Evolutionary conservation across 23 tunicate species (phyloP).

Genomic region (Ciona savignyi): DNA sequence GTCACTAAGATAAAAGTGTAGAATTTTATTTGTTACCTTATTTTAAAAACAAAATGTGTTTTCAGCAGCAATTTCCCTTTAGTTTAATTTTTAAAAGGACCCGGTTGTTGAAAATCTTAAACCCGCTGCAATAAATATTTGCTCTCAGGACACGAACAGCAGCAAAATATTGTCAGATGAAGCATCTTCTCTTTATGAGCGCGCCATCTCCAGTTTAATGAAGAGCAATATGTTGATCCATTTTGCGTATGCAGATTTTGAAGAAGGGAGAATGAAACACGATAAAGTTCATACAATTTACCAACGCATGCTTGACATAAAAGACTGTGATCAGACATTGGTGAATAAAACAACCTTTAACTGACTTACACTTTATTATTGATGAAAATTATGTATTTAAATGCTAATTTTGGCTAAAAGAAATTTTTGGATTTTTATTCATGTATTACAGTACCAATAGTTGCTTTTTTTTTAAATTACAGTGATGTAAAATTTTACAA

Average conservation of each 20-base stretch:
- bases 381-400: no score
- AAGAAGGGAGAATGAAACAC: conserved; percentile 78
- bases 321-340: conserved; percentile 84
- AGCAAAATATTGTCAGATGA: conserved; percentile 79
- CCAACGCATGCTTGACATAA: conserved; percentile 55
- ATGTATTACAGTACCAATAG: no score
- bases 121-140: not conserved
- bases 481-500: not conserved
- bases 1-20: no score
- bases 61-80: no score
- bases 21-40: no score
- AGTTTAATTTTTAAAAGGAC: no score
- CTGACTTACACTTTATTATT: no score
- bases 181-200: conserved; percentile 74
- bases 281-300: conserved; percentile 90
- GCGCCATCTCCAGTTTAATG: conserved; percentile 76
- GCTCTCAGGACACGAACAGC: conserved; percentile 81
- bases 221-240: conserved; percentile 67
- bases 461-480: no score
- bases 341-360: no score
- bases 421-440: no score
- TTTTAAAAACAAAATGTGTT: no score
- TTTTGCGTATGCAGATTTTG: conserved; percentile 97
- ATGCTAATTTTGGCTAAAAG: no score
- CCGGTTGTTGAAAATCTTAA: not conserved